Evolutionary conservation across 1,140 invertebrate species (phyloP), one percentile per base, ranked within the genome.

Genomic region (Dendrolimus kikuchii): DNA sequence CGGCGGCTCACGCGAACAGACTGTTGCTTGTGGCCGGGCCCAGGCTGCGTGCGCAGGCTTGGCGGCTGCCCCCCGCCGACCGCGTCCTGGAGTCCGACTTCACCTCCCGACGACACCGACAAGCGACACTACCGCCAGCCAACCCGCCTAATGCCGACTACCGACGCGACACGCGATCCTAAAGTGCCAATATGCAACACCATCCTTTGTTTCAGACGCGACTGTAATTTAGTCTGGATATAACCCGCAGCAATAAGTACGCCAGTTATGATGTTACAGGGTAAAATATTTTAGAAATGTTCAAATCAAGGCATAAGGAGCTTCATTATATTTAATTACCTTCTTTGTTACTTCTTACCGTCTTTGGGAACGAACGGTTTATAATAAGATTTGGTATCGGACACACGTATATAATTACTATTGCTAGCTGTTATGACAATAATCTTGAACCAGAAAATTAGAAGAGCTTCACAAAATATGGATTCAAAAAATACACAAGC

Each of bases 11-110:
- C 79, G 76, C 76, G 77, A 74, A 66, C 79, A 78, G 79, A 84
- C 81, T 84, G 81, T 84, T 84, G 79, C 81, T 78, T 66, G 54
- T 60, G 71, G 90, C 75, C 91, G 89, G 68, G 91, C 88, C 50
- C 90, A 71, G 57, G 86, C 84, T 62, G 90, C 89, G 68, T 90
- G 86, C 60, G 91, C 89, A 62, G 83, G 82, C 89, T 79, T 59
- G 84, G 38, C 88, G 73, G 70, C 89, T 53, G 41, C 10, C 45
- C 59, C 53, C 55, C 64, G 52, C 61, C 62, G 42, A 9, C 48
- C 63, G 53, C 57, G 42, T 60, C 49, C 44, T 42, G 36, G 38
- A 42, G 46, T 56, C 59, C 59, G n/a, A 57, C 55, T 59, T 40
- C 53, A 52, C 53, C 38, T 56, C 49, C 57, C 41, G 56, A 64